Conservation (phyloP, 2,113 vertebrate genomes). For the Bagarius yarrelli region DNA sequence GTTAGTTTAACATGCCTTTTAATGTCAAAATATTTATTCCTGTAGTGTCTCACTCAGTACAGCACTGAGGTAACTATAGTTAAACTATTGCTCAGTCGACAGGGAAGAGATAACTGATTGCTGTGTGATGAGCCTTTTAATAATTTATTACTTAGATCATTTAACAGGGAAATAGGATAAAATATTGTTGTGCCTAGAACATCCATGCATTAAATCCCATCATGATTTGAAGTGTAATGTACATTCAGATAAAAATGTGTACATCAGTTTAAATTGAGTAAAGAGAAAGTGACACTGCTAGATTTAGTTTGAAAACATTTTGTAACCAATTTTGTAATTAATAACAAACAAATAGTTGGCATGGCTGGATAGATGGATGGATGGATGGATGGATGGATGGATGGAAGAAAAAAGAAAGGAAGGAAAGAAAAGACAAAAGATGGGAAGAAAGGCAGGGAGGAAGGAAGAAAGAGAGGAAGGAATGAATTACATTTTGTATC, state of each 20-base stretch:
- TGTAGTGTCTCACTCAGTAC: constrained; percentile 39
- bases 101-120: not conserved
- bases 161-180: not conserved
- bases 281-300: not conserved
- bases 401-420: constrained; percentile 47
- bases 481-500: no score
- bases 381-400: constrained; percentile 30
- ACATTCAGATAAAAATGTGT: not conserved
- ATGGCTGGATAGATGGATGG: no score
- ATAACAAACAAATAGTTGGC: no score
- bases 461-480: no score
- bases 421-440: not conserved
- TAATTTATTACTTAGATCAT: constrained; percentile 8
- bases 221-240: not conserved
- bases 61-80: constrained; percentile 52
- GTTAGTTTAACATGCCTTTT: constrained; percentile 60
- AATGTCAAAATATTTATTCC: constrained; percentile 44
- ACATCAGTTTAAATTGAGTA: not conserved
- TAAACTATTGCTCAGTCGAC: not conserved
- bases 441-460: not conserved
- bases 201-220: not conserved
- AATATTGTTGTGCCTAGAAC: not conserved
- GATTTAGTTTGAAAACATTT: not conserved
- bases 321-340: not conserved
- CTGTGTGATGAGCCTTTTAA: not conserved